Evolutionary conservation across 2,888 invertebrate species (phyloP), one percentile per base, ranked within the genome.

Genomic region (Autographa pulchrina): DNA sequence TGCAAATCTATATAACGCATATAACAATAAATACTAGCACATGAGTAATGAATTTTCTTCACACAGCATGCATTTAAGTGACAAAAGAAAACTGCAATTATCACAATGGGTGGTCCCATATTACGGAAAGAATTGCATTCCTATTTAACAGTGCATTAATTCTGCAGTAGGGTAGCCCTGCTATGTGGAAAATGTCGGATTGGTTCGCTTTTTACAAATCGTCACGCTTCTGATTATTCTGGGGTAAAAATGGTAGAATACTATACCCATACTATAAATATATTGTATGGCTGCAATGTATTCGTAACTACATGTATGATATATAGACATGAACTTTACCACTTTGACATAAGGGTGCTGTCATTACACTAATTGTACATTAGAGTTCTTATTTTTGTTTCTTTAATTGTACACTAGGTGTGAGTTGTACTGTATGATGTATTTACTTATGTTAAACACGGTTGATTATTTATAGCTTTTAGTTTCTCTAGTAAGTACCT

Each of bases 101-200:
- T 13, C 78, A 65, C 73, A 77, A 75, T 86, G 86, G 89, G 92
- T 89, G 92, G 91, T 89, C 91, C 80, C 72, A 65, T 77, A 74
- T 77, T 75, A 69, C 65, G 78, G 66, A 81, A 85, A 82, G 74
- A 88, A 88, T 89, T 86, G 85, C 86, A 88, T 88, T 88, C 83
- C 81, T 78, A 79, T 85, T 86, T 86, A 86, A 85, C 78, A 82
- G 81, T 75, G 75, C 81, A 85, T 86, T 87, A 83, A 87, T 83
- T 82, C 41, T 73, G 65, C 54, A 60, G 13, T 67, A 54, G 11
- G 58, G 82, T 73, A 64, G 32, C 87, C 80, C 89, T 62, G 58
- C 11, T 65, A 78, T 74, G n/a, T 25, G 77, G 61, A 66, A 83
- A 86, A 85, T 80, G 2, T 31, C 16, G 74, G 80, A 84, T 65